Evolutionary conservation across 1,140 invertebrate species (phyloP), one percentile per base, ranked within the genome.

Genomic region (Venturia canescens): DNA sequence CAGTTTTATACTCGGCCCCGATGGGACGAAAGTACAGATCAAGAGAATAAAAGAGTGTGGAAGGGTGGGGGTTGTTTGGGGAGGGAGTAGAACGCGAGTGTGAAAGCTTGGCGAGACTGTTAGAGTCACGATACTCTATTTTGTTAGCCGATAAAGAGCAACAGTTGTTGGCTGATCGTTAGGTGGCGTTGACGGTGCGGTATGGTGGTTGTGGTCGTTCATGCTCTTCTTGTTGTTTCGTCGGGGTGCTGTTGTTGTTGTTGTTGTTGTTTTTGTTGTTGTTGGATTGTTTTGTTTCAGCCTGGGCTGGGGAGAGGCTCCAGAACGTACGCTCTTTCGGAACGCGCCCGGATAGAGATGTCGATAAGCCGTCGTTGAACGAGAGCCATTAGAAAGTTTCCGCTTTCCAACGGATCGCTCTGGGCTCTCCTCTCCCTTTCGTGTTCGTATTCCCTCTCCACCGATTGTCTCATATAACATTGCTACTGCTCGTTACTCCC

Each of bases 101-200:
- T 26, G 60, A 74, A 80, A 69, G 60, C 60, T 63, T 27, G 44
- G 48, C 48, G 23, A 76, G 31, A 77, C 31, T 31, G 13, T 69
- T 27, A 69, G 66, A 53, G 74, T 67, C 74, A 44, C 38, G 63
- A 16, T 34, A 26, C 72, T 81, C 21, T 75, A 69, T 77, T 74
- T 70, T 75, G 80, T 81, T 76, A 69, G 74, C 63, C 80, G 80
- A 81, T 77, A 81, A 77, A 69, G 72, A 81, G 80, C 80, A 81
- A 81, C 80, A 81, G 80, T 81, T 81, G 80, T 81, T 81, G 80
- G 60, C 74, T 77, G 80, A 69, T 81, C 66, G 74, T 81, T 77
- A 66, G 75, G 21, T 21, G n/a, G 53, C 27, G 57, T 69, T 69
- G 26, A 69, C 66, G 66, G 13, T 69, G 38, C 38, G 60, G 60